A percentile compares a stretch with the other conserved stretches of the same genome.
phyloP scores from a whole-genome alignment of 2,888 invertebrate genomes.

The Odontothrips loti region DNA sequence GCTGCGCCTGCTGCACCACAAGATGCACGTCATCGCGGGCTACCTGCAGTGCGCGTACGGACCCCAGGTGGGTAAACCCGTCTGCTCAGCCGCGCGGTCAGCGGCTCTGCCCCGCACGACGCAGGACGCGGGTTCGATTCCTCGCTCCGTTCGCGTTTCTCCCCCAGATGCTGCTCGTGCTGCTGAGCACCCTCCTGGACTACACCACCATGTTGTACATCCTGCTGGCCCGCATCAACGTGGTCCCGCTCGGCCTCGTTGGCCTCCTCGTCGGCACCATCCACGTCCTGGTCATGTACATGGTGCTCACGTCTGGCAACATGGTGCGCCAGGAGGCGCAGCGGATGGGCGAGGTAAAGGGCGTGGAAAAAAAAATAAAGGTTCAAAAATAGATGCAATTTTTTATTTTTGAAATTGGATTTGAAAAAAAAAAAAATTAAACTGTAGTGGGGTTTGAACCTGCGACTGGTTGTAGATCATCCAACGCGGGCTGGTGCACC shows the following conservation, averaged over 20 bases:
- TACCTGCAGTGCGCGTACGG: conserved; percentile 8
- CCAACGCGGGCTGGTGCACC: conserved; percentile 14
- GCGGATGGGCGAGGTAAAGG: conserved; percentile 6
- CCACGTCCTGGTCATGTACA: conserved; percentile 16
- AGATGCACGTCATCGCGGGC: conserved; percentile 16
- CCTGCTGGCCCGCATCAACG: conserved; percentile 1
- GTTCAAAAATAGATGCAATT: too few species aligned
- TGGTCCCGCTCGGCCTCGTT: not conserved
- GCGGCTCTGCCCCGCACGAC: too few species aligned
- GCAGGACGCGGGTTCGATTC: too few species aligned
- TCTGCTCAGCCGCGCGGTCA: too few species aligned
- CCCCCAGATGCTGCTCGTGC: conserved; percentile 8
- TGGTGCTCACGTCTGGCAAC: conserved; percentile 1
- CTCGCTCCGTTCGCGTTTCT: too few species aligned
- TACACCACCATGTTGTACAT: conserved; percentile 22
- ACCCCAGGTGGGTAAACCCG: not conserved
- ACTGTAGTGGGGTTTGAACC: not conserved
- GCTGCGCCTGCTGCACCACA: conserved; percentile 25
- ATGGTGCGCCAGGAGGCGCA: conserved; percentile 23
- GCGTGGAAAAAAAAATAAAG: not conserved
- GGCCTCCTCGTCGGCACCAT: conserved; percentile 3
- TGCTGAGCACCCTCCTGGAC: conserved; percentile 6
- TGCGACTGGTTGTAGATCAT: not conserved
- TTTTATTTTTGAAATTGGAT: too few species aligned
- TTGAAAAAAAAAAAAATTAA: not conserved